Evolutionary conservation across 2,888 invertebrate species (phyloP).

Genomic region (Cyrtodaria siliqua): DNA sequence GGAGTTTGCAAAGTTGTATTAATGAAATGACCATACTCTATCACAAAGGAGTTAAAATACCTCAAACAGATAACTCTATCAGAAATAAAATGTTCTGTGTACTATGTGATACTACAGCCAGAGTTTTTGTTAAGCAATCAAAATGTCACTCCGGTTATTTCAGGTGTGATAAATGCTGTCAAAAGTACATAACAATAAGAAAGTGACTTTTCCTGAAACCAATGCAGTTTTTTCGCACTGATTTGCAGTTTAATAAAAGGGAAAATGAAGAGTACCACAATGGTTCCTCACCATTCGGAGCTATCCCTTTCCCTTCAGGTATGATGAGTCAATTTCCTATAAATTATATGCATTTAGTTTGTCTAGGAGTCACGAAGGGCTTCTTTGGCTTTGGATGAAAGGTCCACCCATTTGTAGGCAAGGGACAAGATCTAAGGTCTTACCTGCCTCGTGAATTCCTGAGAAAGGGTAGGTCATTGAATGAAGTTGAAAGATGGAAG

Average conservation of each 20-base stretch:
- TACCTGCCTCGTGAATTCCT: slow-evolving; percentile 72
- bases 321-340: slow-evolving; percentile 72
- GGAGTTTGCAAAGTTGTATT: slow-evolving; percentile 45
- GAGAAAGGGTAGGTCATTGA: slow-evolving; percentile 71
- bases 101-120: slow-evolving; percentile 79
- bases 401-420: slow-evolving; percentile 47
- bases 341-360: slow-evolving; percentile 81
- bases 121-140: slow-evolving; percentile 71
- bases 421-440: slow-evolving; percentile 5
- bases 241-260: slow-evolving; percentile 60
- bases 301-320: slow-evolving; percentile 54
- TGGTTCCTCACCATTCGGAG: slow-evolving; percentile 56
- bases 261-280: slow-evolving; percentile 68
- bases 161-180: slow-evolving; percentile 76
- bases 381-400: slow-evolving; percentile 64
- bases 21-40: slow-evolving; percentile 32
- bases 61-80: too few species aligned
- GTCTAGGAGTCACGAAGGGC: slow-evolving; percentile 74
- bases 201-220: slow-evolving; percentile 46
- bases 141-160: slow-evolving; percentile 76
- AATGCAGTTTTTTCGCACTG: slow-evolving; percentile 46
- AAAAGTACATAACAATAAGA: slow-evolving; percentile 31
- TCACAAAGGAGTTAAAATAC: not conserved
- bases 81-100: too few species aligned
- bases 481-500: slow-evolving; percentile 74